phyloP scores from a whole-genome alignment of 2,888 invertebrate genomes.

The Sinotaia quadrata region DNA sequence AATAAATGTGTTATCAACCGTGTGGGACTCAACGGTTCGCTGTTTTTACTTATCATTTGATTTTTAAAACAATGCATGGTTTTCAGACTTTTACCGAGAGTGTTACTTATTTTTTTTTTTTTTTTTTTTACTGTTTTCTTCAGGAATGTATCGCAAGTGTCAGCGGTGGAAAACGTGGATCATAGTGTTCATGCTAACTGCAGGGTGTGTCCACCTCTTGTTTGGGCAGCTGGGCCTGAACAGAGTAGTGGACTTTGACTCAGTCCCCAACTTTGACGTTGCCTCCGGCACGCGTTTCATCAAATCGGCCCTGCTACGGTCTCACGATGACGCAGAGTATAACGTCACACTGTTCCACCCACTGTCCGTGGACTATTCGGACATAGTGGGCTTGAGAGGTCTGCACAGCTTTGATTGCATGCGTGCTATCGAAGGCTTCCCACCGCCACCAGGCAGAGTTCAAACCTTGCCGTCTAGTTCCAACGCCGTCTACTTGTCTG shows the following conservation, averaged over 20 bases:
- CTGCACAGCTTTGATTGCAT: constrained; percentile 17
- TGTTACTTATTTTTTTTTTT: no score
- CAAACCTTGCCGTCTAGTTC: not conserved
- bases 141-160: constrained; percentile 4
- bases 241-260: not conserved
- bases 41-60: no score
- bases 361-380: not conserved
- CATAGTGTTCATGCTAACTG: not conserved
- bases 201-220: not conserved
- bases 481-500: not conserved
- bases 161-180: not conserved
- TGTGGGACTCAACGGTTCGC: not conserved
- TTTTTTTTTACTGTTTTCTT: not conserved
- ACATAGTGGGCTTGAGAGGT: constrained; percentile 11
- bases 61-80: no score
- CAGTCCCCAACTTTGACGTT: no score
- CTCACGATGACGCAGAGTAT: no score
- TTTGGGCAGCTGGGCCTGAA: not conserved
- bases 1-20: not conserved
- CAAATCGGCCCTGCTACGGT: no score
- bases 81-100: no score
- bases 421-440: constrained; percentile 17
- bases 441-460: no score
- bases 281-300: no score
- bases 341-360: not conserved